Base-by-base conservation (phyloP, 2,113 vertebrate genomes). In the Zosterops japonicus region DNA sequence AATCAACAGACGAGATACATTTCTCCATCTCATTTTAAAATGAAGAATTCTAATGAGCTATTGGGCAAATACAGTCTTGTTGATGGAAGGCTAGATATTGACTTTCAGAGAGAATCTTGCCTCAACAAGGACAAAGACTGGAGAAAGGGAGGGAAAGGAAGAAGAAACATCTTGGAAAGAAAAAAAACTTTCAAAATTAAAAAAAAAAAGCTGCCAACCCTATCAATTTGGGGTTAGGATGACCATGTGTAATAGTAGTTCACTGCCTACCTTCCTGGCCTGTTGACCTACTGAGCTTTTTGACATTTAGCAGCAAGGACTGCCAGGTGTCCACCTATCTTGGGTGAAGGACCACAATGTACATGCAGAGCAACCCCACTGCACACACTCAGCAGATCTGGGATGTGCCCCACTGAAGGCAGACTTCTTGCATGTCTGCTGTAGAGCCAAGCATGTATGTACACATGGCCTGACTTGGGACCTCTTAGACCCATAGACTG, bases 21-120 rank as follows among this genome's bases (percentile, higher is more conserved):
- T 92, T 71, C 28, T 69, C 10, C 24, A 44, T 77, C 35, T 74
- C 44, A 87, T 77, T 92, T 90, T 75, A 83, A 96, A 87, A 87
- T 44, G 6, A 56, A 80, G 22, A 92, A 90, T 78, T 89, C 75
- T 72, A n/a, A 39, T 47, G 7, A 93, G 41, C 16, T 77, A 22
- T 21, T 53, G 59, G 53, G 60, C 74, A 83, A 81, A 44, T 64
- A 44, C 9, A 25, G 24, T 70, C 23, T 90, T 94, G 24, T 13
- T 90, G 27, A 55, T 27, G 13, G 19, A 81, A 83, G 79, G 35
- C 20, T 78, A 75, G 46, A 77, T 53, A 36, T 2, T 63, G 25
- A 47, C 57, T 88, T 72, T 80, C 63, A 92, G 60, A 59, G 35
- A 78, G 7, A 13, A 4, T 93, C 39, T 83, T 91, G 22, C n/a